A percentile compares a stretch with the other conserved stretches of the same genome.
Evolutionary conservation across 2,113 vertebrate species (phyloP).

Genomic region (Xyliphius kryptos): DNA sequence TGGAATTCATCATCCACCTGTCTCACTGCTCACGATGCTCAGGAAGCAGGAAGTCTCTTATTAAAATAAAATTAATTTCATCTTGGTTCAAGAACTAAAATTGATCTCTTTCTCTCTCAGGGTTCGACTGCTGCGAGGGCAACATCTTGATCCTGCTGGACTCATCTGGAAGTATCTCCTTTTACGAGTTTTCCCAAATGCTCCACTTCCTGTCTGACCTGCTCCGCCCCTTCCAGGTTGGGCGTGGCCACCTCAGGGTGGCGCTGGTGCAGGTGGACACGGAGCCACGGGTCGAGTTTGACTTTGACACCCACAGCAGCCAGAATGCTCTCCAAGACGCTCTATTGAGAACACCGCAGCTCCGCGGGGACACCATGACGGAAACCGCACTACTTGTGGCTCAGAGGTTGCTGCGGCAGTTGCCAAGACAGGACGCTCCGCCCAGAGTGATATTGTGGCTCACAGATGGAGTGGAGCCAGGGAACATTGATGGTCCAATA

Average conservation of each 20-base stretch:
- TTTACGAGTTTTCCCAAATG: conserved; percentile 76
- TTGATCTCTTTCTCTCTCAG: conserved; percentile 42
- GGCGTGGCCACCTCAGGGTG: conserved; percentile 66
- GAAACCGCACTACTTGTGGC: conserved; percentile 65
- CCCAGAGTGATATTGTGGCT: conserved; percentile 86
- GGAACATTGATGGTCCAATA: conserved; percentile 69
- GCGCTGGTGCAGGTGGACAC: conserved; percentile 83
- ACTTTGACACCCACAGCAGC: conserved; percentile 58
- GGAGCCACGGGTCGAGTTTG: conserved; percentile 67
- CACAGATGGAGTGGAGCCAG: conserved; percentile 78
- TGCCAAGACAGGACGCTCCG: conserved; percentile 44
- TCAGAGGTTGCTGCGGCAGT: conserved; percentile 51
- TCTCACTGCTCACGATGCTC: too few relatives aligned
- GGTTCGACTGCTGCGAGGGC: conserved; percentile 58
- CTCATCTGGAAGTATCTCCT: conserved; percentile 81
- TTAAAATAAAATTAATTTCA: too few relatives aligned
- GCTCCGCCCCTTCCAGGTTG: conserved; percentile 66
- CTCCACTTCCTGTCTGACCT: conserved; percentile 71
- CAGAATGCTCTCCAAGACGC: conserved; percentile 54
- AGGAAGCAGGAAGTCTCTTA: too few relatives aligned
- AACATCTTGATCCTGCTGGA: conserved; percentile 81
- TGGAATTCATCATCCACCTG: too few relatives aligned
- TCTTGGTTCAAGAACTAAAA: too few relatives aligned
- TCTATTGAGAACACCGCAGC: conserved; percentile 61
- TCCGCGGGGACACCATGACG: conserved; percentile 82